phyloP scores from a whole-genome alignment of 2,888 invertebrate genomes.

The Odontocolon sp. region DNA sequence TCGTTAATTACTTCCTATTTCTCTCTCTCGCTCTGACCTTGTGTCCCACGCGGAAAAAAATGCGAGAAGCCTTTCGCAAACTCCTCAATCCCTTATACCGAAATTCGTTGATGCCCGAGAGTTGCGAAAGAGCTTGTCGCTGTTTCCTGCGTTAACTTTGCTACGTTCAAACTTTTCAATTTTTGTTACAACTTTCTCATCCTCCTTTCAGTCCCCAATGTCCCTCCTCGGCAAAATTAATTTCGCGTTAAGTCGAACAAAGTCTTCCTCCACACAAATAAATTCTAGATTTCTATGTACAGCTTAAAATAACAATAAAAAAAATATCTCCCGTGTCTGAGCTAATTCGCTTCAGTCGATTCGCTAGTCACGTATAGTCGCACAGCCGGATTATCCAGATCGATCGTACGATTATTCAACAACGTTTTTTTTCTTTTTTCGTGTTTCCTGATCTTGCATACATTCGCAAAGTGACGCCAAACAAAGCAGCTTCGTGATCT shows the following conservation, averaged over 20 bases:
- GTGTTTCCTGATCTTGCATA: neutral
- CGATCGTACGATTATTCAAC: constrained; percentile 12
- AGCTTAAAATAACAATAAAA: constrained; percentile 34
- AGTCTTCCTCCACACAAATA: constrained; percentile 26
- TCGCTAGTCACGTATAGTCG: constrained; percentile 12
- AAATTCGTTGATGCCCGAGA: constrained; percentile 18
- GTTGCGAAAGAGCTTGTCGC: neutral
- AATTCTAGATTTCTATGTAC: constrained; percentile 42
- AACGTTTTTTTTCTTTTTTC: neutral
- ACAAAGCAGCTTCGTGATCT: constrained; percentile 41
- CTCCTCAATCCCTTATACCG: neutral
- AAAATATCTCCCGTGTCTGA: constrained; percentile 24
- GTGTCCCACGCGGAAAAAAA: constrained; percentile 19
- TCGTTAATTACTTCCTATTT: too few species aligned
- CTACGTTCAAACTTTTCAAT: neutral
- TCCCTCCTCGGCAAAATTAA: constrained; percentile 58
- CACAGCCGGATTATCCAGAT: constrained; percentile 19
- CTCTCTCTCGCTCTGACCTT: constrained; percentile 8
- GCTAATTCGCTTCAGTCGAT: constrained; percentile 14
- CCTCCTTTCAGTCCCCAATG: constrained; percentile 56
- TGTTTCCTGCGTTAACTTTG: neutral
- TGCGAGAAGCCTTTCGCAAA: constrained; percentile 2
- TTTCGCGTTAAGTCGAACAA: constrained; percentile 34
- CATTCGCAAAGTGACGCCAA: constrained; percentile 31
- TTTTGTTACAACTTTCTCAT: neutral